Evolutionary conservation across 2,113 vertebrate genomes (phyloP).

Genomic region (Tauraco erythrolophus): DNA sequence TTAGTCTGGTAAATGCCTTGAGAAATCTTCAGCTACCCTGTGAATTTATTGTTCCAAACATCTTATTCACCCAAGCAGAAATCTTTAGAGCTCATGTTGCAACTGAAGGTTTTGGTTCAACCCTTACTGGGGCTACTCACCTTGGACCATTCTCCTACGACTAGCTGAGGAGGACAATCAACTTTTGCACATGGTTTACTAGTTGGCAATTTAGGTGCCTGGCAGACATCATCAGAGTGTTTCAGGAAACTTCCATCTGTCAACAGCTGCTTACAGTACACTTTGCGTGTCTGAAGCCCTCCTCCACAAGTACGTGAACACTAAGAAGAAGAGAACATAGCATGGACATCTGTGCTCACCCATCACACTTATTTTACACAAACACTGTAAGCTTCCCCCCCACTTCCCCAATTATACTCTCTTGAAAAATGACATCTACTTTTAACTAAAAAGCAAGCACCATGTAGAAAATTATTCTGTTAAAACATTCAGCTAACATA

Average conservation of each 20-base stretch:
- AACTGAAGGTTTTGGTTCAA: not conserved
- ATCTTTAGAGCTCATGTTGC: not conserved
- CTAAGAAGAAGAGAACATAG: constrained; percentile 61
- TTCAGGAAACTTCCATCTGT: constrained; percentile 85
- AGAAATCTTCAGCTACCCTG: not conserved
- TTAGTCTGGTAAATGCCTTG: not conserved
- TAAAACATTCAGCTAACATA: not conserved
- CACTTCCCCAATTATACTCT: not conserved
- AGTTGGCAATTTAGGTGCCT: constrained; percentile 66
- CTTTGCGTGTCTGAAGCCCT: constrained; percentile 83
- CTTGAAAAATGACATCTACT: not conserved
- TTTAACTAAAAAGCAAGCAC: not conserved
- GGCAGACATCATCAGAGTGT: constrained; percentile 79
- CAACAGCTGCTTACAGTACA: constrained; percentile 88
- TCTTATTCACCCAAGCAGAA: not conserved
- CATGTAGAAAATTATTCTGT: not conserved
- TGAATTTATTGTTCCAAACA: not conserved
- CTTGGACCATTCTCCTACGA: constrained; percentile 87
- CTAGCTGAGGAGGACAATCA: constrained; percentile 84
- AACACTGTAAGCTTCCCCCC: not conserved
- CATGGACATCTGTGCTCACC: not conserved
- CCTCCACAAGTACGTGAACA: constrained; percentile 89
- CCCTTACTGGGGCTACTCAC: constrained; percentile 63
- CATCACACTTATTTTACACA: not conserved
- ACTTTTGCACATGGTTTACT: constrained; percentile 80